Evolutionary conservation across 2,888 invertebrate genomes (phyloP), one percentile per base, ranked within the genome.

Genomic region (Diaphora mendica): DNA sequence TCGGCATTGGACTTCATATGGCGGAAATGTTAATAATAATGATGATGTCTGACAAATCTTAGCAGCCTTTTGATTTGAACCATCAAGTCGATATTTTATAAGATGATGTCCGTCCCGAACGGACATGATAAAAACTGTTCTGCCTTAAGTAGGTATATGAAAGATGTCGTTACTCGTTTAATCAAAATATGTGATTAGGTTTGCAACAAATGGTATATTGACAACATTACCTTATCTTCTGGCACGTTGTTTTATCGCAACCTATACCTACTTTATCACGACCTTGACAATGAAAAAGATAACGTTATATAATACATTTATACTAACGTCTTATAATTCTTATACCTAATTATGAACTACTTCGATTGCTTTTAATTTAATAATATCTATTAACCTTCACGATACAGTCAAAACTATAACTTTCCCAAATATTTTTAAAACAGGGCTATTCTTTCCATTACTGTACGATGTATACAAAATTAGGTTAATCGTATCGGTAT

Each of bases 401-500:
- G 30, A 11, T 5, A 59, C 4, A 30, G 59, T 26, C 15, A n/a
- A 55, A n/a, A 26, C 15, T 7, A 30, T 26, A 15, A 15, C 15
- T 30, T 23, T n/a, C 11, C 2, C 13, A 23, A 39, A 44, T 44
- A 17, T 17, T 39, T 64, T n/a, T 35, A 15, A n/a, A 62, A 64
- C 4, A 1, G 23, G 35, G 15, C 9, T 62, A 23, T 44, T 62
- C 62, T 42, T 65, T 65, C 9, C 55, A 66, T 64, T 35, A 17
- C 20, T n/a, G 20, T 30, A 26, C 33, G 55, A 64, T 35, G 15
- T 33, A 55, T 30, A 42, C 65, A 71, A 64, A 73, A 76, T 73
- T 67, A 26, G 75, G 75, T 80, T 83, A 80, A 82, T 78, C 76
- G 82, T 83, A 75, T 77, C 68, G 51, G 76, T 88, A 89, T 90